Evolutionary conservation across 2,888 invertebrate genomes (phyloP), one percentile per base, ranked within the genome.

Genomic region (Drosophila acutilabella): DNA sequence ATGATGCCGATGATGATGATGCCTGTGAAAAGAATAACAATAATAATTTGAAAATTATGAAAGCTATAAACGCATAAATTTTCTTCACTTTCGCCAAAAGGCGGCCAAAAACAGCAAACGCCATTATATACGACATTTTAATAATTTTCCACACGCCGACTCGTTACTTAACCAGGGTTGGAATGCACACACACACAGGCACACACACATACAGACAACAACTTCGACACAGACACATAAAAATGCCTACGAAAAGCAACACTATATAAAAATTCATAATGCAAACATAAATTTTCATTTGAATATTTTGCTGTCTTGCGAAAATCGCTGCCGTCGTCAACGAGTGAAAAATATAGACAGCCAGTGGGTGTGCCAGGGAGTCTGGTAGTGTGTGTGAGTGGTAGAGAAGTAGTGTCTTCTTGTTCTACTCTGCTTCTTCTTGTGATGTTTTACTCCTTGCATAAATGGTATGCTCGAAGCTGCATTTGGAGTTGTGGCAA

Each of bases 251-350:
- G 70, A 71, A 75, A 68, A 75, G 81, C 80, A 81, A 88, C 89
- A 90, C 89, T 89, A 89, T 89, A 88, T 89, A 87, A 89, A 90
- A 90, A 89, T 89, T 90, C 90, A 89, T 90, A 90, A 86, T 85
- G 88, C 88, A 89, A 86, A 90, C 90, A 91, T 91, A 91, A 91
- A 91, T 91, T 90, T 90, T 90, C 91, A 91, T 91, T 91, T 90
- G 80, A 86, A 88, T 90, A 84, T 88, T 87, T 87, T 72, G 86
- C 87, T 87, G 86, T 86, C 88, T 86, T 78, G 86, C 88, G 81
- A 85, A 82, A 87, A 87, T 83, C 83, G 80, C 74, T 78, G 73
- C 53, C 67, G 44, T 59, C 59, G 50, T 38, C 52, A 14, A 52
- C 36, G 36, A 36, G 36, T 36, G 36, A 36, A 36, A 36, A 13